Conservation (phyloP, 2,888 invertebrate species). For the Volucella inanis region DNA sequence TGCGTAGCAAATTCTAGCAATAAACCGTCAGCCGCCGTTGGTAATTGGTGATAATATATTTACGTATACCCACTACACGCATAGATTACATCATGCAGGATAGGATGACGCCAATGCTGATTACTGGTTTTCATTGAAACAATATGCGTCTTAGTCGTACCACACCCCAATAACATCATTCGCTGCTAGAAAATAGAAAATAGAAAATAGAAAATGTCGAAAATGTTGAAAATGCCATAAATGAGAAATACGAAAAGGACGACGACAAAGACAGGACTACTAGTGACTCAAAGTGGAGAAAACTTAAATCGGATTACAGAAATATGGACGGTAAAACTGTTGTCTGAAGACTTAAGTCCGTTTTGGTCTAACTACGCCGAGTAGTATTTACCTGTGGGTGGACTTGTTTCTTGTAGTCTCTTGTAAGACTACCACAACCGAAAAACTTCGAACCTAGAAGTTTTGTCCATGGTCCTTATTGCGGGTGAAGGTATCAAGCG, state of each 20-base stretch:
- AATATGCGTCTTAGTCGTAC: slow-evolving; percentile 32
- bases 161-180: slow-evolving; percentile 19
- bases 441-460: slow-evolving; percentile 6
- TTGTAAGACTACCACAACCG: slow-evolving; percentile 17
- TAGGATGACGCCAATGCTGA: slow-evolving; percentile 18
- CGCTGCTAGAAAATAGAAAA: not conserved
- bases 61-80: not conserved
- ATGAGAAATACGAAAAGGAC: not conserved
- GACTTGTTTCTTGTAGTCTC: not conserved
- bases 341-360: slow-evolving; percentile 41
- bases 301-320: slow-evolving; percentile 62
- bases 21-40: slow-evolving; percentile 6
- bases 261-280: not conserved
- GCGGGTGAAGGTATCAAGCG: slow-evolving; percentile 36
- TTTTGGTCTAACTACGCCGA: slow-evolving; percentile 16
- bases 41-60: slow-evolving; percentile 50
- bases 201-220: slow-evolving; percentile 30
- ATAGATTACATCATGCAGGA: slow-evolving; percentile 60
- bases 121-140: slow-evolving; percentile 37
- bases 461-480: slow-evolving; percentile 28
- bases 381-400: slow-evolving; percentile 41
- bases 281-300: not conserved
- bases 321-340: slow-evolving; percentile 13
- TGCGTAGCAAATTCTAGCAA: too few species aligned
- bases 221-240: slow-evolving; percentile 41